Base-by-base conservation (phyloP, 2,113 vertebrate species). In the Thomomys bottae region DNA sequence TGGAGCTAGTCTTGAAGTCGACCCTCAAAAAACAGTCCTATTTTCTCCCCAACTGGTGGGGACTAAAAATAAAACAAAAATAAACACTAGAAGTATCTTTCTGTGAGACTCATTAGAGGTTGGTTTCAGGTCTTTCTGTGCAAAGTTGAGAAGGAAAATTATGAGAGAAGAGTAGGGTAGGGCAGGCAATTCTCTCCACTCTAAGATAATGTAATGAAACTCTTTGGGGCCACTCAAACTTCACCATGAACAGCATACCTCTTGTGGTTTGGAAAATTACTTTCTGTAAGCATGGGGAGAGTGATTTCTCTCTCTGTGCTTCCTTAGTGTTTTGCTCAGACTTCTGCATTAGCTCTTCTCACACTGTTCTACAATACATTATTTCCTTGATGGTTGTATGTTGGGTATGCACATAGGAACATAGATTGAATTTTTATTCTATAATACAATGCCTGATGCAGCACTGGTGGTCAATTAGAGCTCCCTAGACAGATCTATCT, bases 151-250 rank as follows among this genome's bases (percentile, higher is more conserved):
- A 38, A 81, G 84, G n/a, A 20, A 20, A 45, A 61, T 67, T 89
- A 30, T 76, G 24, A 45, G 70, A 26, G 10, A 28, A 15, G 0
- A 34, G 1, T 24, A 21, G 20, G 36, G 32, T 15, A 54, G 70
- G n/a, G 8, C 15, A 49, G 24, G 18, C 21, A 26, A 4, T 40
- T 87, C 26, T 32, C 6, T 3, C 8, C 1, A 28, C 23, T 76
- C 36, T 70, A 32, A 61, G 68, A 20, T 40, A 61, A 40, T 17
- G 4, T 32, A 59, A 14, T 21, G 54, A n/a, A 68, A 36, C 15
- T 2, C 28, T 3, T 1, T 2, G 12, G 54, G 28, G 17, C 4
- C 6, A 0, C 34, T 28, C 11, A 8, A 4, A 3, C 4, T 10
- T 2, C 0, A 11, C 12, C 0, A 2, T 3, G 18, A 54, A 15